Evolutionary conservation across 1,140 invertebrate genomes (phyloP).

Genomic region (Formica exsecta): DNA sequence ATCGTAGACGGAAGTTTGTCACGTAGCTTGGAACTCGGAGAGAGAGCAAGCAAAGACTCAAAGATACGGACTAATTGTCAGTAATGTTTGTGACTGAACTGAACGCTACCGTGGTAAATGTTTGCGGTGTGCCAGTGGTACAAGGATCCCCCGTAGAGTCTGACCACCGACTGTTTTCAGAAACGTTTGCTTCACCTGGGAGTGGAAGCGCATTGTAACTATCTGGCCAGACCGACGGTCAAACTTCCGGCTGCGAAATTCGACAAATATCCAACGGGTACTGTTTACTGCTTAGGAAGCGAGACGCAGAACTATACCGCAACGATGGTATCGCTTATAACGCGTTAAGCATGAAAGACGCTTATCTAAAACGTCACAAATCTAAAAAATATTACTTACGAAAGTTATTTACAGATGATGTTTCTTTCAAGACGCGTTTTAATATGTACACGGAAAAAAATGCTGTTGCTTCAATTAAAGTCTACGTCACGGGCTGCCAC

Average conservation of each 20-base stretch:
- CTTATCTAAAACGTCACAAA: not conserved
- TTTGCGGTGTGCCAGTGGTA: slow-evolving; percentile 65
- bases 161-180: slow-evolving; percentile 70
- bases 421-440: too few species aligned
- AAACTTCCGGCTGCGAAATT: slow-evolving; percentile 72
- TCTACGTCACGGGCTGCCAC: too few species aligned
- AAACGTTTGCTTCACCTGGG: slow-evolving; percentile 55
- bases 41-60: slow-evolving; percentile 42
- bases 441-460: too few species aligned
- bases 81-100: slow-evolving; percentile 57
- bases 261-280: slow-evolving; percentile 67
- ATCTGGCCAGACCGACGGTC: slow-evolving; percentile 67
- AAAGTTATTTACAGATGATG: not conserved
- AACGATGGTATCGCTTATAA: slow-evolving; percentile 9
- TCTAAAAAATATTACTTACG: not conserved
- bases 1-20: slow-evolving; percentile 10
- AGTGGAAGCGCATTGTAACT: slow-evolving; percentile 62
- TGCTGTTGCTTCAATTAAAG: too few species aligned
- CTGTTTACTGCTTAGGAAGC: slow-evolving; percentile 65
- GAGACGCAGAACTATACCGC: slow-evolving; percentile 40
- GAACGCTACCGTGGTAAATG: slow-evolving; percentile 67
- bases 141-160: slow-evolving; percentile 52
- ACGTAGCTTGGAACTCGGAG: not conserved
- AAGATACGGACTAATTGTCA: slow-evolving; percentile 51
- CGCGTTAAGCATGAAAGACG: slow-evolving; percentile 11